Evolutionary conservation across 2,888 invertebrate genomes (phyloP).

Genomic region (Desoria tigrina): DNA sequence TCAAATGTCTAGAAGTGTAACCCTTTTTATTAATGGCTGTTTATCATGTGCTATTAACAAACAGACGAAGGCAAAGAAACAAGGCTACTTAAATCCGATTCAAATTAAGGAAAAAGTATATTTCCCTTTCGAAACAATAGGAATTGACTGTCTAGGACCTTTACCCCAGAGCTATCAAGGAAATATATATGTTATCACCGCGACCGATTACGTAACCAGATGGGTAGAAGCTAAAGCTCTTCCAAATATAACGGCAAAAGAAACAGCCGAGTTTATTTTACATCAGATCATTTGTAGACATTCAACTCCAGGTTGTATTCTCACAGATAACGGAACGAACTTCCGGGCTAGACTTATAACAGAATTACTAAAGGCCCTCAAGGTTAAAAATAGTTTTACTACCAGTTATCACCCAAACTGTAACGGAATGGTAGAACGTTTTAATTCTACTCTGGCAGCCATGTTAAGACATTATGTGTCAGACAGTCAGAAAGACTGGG

Average conservation of each 20-base stretch:
- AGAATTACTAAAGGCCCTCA: background rate
- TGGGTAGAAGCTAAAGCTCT: conserved; percentile 49
- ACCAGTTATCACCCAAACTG: conserved; percentile 43
- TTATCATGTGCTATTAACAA: background rate
- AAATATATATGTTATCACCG: conserved; percentile 46
- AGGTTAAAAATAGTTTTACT: conserved; percentile 29
- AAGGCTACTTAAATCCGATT: conserved; percentile 28
- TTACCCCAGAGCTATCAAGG: conserved; percentile 31
- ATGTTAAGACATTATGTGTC: conserved; percentile 50
- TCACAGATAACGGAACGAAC: conserved; percentile 51
- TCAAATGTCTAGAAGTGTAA: background rate
- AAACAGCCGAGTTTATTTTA: too few relatives aligned
- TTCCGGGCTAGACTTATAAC: conserved; percentile 32
- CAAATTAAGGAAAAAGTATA: background rate
- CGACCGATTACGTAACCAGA: conserved; percentile 31
- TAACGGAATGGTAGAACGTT: conserved; percentile 53
- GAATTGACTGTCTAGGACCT: conserved; percentile 49
- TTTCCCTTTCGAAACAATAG: conserved; percentile 40
- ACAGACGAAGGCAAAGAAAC: background rate
- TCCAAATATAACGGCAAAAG: conserved; percentile 51
- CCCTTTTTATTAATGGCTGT: background rate
- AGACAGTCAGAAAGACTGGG: conserved; percentile 51
- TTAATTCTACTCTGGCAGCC: conserved; percentile 47
- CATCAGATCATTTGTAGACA: conserved; percentile 41
- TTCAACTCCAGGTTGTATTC: conserved; percentile 46